Base-by-base conservation (phyloP, 2,113 vertebrate genomes). In the Butorides virescens region DNA sequence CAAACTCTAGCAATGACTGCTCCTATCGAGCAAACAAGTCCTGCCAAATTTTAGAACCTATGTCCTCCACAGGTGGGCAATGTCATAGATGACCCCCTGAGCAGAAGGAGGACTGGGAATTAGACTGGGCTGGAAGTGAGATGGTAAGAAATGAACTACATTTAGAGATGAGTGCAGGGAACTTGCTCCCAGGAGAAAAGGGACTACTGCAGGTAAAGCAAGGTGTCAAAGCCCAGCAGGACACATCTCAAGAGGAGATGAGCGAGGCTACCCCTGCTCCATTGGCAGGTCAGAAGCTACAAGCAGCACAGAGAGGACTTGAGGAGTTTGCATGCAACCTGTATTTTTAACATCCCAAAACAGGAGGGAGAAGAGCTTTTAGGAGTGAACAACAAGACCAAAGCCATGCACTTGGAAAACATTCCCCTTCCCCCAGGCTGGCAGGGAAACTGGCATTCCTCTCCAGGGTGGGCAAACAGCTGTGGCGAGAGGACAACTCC, bases 401-500 rank as follows among this genome's bases (percentile, higher is more conserved):
- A 53, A 37, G 25, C 47, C 15, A 6, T 0, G 4, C 7, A 22
- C 46, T 93, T n/a, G 46, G 59, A 77, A 88, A 83, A 77, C 5
- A 4, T 77, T 9, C 50, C 52, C 42, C 37, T 67, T 78, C 29
- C 59, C 77, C 27, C 27, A 11, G 39, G 53, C 76, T 92, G 80
- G 92, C 83, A 79, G 77, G 37, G 37, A 88, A 61, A 50, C 46
- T n/a, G 72, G 55, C 52, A 88, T 92, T 95, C 81, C 58, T 90
- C 87, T 90, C 80, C 30, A 1, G 91, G 92, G 94, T 91, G 91
- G 95, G 91, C 94, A 94, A 86, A 92, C 90, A 96, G 92, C 82
- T 96, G 97, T 66, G 61, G 61, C 0, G 5, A 86, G 73, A 87
- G 47, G 53, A 79, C 72, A 95, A 16, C 37, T 89, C 88, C 90